Evolutionary conservation across 2,113 vertebrate species (phyloP).

Genomic region (Neolamprologus caudopunctatus): DNA sequence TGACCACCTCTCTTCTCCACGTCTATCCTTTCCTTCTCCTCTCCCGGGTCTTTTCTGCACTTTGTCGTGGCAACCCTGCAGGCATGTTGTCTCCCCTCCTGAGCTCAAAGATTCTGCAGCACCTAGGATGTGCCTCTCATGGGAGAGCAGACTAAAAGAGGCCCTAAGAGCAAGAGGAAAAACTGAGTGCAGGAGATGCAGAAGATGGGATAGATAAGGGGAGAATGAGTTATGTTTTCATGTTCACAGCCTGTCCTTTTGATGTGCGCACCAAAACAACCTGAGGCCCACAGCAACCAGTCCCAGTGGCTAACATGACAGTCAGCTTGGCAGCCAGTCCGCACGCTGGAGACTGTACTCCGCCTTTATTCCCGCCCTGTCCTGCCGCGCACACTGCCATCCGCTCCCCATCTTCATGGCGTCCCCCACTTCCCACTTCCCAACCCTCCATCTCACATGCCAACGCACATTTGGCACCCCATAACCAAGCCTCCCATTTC

Average conservation of each 20-base stretch:
- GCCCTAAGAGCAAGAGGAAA: conserved; percentile 18
- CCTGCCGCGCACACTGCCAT: conserved; percentile 26
- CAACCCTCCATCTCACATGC: conserved; percentile 46
- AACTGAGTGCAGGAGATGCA: background rate
- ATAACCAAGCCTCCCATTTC: conserved; percentile 39
- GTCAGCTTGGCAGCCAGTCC: conserved; percentile 57
- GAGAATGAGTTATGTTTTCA: conserved; percentile 56
- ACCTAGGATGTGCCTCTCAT: conserved; percentile 50
- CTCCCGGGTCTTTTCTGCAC: conserved; percentile 18
- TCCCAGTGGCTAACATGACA: conserved; percentile 65
- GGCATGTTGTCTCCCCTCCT: conserved; percentile 39
- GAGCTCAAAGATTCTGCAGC: conserved; percentile 51
- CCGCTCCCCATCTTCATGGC: conserved; percentile 30
- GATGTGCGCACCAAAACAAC: conserved; percentile 67
- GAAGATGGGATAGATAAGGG: conserved; percentile 35
- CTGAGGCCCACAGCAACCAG: conserved; percentile 60
- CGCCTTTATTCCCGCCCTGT: conserved; percentile 52
- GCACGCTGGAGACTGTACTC: conserved; percentile 31
- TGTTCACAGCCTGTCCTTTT: conserved; percentile 66
- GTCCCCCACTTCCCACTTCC: conserved; percentile 16
- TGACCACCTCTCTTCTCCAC: conserved; percentile 11
- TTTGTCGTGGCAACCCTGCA: conserved; percentile 48
- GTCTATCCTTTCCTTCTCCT: conserved; percentile 5
- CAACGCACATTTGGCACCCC: conserved; percentile 57
- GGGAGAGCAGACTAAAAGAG: conserved; percentile 32